Evolutionary conservation across 2,888 invertebrate species (phyloP), one percentile per base, ranked within the genome.

Genomic region (Cerceris ruficornis): DNA sequence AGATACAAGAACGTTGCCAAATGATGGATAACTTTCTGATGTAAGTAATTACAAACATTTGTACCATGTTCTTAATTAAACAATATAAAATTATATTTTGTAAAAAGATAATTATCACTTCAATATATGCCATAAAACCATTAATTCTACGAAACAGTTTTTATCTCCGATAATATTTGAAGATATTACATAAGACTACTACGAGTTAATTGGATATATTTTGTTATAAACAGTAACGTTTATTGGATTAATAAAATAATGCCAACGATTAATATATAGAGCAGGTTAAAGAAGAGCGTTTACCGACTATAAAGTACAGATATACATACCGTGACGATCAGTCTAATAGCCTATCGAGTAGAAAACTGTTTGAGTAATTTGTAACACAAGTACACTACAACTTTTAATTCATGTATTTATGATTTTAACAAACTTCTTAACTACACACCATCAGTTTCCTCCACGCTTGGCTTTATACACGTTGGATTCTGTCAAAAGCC

Each of bases 401-500:
- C 42, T 70, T 74, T 75, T 81, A 83, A 77, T 71, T 78, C 75
- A 82, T 62, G 13, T 52, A 43, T 28, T 61, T 46, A 55, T 7
- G 78, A 49, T 82, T 86, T 75, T 54, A 58, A 71, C 68, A 60
- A 66, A 76, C 75, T 60, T 67, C 61, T 59, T 62, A 41, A 55
- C 17, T 39, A 41, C 65, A 69, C 80, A 69, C 64, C 77, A 81
- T 73, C 57, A 13, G 75, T 77, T 79, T 73, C 59, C 49, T 67
- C 60, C 75, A 70, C 86, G 78, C 82, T 77, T 77, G 71, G 81
- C 80, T 88, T 88, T 87, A 86, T 90, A 88, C 90, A 91, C 91
- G 91, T 89, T 91, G 90, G 86, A 87, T 88, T 83, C 89, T 89
- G 90, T 91, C 90, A 91, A 90, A 91, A 86, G 41, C 85, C 82